These are phyloP conservation scores for Zophobas atratus DNA, from an alignment of 1,140 invertebrate species.

Conservation along the genomic window DNA sequence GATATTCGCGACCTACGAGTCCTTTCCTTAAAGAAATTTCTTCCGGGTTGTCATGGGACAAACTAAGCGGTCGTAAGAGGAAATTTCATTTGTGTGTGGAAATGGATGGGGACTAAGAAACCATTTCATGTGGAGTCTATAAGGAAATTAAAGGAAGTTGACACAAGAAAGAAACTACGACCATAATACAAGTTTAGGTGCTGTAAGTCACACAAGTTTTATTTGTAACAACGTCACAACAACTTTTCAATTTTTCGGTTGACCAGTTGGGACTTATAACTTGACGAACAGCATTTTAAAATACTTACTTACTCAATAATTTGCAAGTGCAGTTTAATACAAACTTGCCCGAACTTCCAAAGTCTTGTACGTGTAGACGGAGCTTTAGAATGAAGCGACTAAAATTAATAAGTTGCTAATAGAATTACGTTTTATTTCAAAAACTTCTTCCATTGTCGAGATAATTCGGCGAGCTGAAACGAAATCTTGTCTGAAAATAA, in stretches of 20 bases:
- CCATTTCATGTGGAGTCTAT: background rate
- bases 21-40: background rate
- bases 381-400: too few species aligned
- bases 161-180: background rate
- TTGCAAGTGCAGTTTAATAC: too few species aligned
- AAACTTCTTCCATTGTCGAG: too few species aligned
- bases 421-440: background rate
- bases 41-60: slow-evolving; percentile 10
- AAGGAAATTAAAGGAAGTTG: slow-evolving; percentile 4
- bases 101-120: background rate
- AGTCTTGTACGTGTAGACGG: too few species aligned
- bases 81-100: slow-evolving; percentile 10
- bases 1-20: background rate
- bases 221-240: too few species aligned
- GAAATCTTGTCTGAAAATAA: background rate
- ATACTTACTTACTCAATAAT: too few species aligned
- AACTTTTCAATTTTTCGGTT: too few species aligned
- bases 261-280: too few species aligned
- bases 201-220: too few species aligned
- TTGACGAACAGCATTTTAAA: background rate
- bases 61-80: slow-evolving; percentile 4
- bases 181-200: too few species aligned
- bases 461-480: background rate
- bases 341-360: too few species aligned
- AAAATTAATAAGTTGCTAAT: background rate